Evolutionary conservation across 2,888 invertebrate species (phyloP), one percentile per base, ranked within the genome.

Genomic region (Tridacna gigas): DNA sequence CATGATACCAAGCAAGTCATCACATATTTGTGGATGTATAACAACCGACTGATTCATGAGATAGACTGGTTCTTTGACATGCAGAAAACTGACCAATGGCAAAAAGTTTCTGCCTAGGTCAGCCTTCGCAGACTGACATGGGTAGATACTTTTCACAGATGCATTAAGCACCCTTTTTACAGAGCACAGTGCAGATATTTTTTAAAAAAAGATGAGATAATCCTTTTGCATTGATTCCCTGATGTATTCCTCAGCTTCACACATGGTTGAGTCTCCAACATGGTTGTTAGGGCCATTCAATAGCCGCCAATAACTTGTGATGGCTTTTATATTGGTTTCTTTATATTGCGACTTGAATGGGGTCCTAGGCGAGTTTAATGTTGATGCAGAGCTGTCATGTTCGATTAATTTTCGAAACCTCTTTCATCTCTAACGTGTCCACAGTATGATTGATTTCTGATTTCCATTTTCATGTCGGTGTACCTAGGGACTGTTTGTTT

Each of bases 301-400:
- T 25, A 22, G 63, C 13, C 63, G 26, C 63, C 63, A 63, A 63
- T 63, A 63, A n/a, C 63, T 63, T 63, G n/a, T 63, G 63, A 63
- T 63, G 63, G 63, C 26, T 63, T 63, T 63, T 63, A 63, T 63
- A 63, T 63, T 63, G 63, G 63, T 63, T 63, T 63, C 63, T 63
- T 25, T 63, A n/a, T 63, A n/a, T 63, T 25, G 22, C 63, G 67
- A 37, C 67, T 37, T 67, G 67, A 67, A 67, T 67, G 67, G 37
- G n/a, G 67, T 67, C 67, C 67, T 67, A 67, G 45, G 45, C 5
- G 67, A 67, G 20, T 67, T 67, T 67, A n/a, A 67, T 67, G 67
- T 67, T 45, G 67, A 20, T 47, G 67, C 67, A 67, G 45, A 67
- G 45, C 45, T 67, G 67, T 67, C 15, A 67, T 67, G 45, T 45